Conservation (phyloP, 1,140 invertebrate genomes). For the Drosophila busckii region DNA sequence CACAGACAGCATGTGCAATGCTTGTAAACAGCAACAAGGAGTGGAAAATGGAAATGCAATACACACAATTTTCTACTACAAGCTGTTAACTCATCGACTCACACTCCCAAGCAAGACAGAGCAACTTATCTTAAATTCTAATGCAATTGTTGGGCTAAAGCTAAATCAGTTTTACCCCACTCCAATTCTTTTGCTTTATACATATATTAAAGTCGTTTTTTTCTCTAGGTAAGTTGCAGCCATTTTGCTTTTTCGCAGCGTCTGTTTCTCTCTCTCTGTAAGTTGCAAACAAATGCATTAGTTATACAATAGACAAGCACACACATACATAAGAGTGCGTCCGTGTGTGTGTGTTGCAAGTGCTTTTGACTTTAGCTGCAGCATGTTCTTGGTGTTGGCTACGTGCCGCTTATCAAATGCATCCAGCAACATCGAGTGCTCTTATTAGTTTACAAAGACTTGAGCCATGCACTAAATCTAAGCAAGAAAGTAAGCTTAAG, state of each 20-base stretch:
- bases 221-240: conserved; percentile 47
- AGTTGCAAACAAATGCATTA: conserved; percentile 67
- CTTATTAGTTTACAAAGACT: conserved; percentile 17
- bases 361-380: conserved; percentile 17
- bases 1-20: conserved; percentile 19
- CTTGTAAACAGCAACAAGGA: too few relatives aligned
- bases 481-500: too few relatives aligned
- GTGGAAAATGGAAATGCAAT: conserved; percentile 23
- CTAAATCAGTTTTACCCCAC: conserved; percentile 5
- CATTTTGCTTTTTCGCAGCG: conserved; percentile 41
- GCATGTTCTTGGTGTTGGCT: conserved; percentile 53
- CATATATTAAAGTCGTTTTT: conserved; percentile 47
- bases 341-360: conserved; percentile 21
- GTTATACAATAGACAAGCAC: conserved; percentile 19
- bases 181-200: conserved; percentile 31
- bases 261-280: conserved; percentile 20
- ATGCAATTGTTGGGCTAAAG: conserved; percentile 46
- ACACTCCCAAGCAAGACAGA: too few relatives aligned
- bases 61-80: conserved; percentile 7
- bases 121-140: conserved; percentile 77
- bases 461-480: conserved; percentile 1
- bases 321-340: conserved; percentile 4
- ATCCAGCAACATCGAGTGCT: conserved; percentile 33
- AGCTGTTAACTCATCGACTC: not conserved
- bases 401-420: conserved; percentile 74